Evolutionary conservation across 2,797 vertebrate genomes (phyloP), one percentile per base, ranked within the genome.

Genomic region (Apogon hyalosoma): DNA sequence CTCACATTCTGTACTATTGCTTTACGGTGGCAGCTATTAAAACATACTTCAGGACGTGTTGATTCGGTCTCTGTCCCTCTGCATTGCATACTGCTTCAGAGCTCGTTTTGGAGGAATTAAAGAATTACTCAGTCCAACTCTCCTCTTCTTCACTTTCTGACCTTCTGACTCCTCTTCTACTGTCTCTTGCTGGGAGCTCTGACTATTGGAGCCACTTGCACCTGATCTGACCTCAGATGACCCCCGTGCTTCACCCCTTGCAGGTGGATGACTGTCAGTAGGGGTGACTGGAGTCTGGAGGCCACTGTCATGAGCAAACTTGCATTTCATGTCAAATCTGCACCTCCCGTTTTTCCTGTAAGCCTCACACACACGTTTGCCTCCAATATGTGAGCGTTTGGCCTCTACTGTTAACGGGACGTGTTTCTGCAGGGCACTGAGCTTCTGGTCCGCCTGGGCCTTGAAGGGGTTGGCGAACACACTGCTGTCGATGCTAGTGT

Each of bases 251-350:
- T 61, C 82, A 3, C 79, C 63, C 2, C 38, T 63, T 9, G 2
- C 61, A 0, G 68, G 46, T 14, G 60, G n/a, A 13, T 50, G 41
- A 14, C 13, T 16, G 21, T 84, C 64, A 13, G 58, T 2, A 16
- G 67, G 43, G 19, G 38, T 12, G 11, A 11, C 57, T 1, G 71
- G 60, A 1, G 71, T 92, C 83, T 93, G 94, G 31, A 95, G 88
- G 79, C 95, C 94, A 15, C 93, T 95, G 73, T 94, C 94, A 8
- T 96, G 95, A 24, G 93, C 94, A 49, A 93, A 95, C 79, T 94
- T 96, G 84, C 95, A 96, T 40, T 92, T 91, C 73, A 92, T 94
- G 6, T 94, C 95, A 46, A 94, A 96, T 43, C 94, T 90, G 67
- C 95, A 96, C 50, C 94, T 86, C 0, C 94, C 93, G 1, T 94